These are phyloP conservation scores for Notodonta dromedarius DNA, from an alignment of 2,888 invertebrate genomes.

Conservation along the genomic window DNA sequence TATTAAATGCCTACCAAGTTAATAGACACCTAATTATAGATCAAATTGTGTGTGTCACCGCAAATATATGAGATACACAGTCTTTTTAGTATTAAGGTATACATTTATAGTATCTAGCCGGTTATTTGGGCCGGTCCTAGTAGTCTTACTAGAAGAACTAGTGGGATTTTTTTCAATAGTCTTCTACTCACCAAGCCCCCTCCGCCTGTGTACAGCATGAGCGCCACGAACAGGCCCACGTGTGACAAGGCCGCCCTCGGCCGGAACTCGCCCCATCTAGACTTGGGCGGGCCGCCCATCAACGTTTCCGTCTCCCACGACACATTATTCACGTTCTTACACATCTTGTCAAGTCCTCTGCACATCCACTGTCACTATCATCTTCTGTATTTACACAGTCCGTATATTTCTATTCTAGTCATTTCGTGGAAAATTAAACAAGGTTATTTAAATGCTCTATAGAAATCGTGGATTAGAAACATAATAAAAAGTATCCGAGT, in stretches of 20 bases:
- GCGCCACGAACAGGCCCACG: constrained; percentile 88
- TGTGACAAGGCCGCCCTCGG: constrained; percentile 89
- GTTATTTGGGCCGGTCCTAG: no score
- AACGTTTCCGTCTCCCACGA: constrained; percentile 80
- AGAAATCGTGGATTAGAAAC: no score
- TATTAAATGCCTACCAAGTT: no score
- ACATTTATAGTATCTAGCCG: no score
- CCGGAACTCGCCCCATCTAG: constrained; percentile 82
- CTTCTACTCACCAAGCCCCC: constrained; percentile 89
- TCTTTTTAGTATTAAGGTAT: no score
- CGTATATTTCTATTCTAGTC: constrained; percentile 10
- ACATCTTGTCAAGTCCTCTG: constrained; percentile 62
- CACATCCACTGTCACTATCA: constrained; percentile 36
- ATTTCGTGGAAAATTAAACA: constrained; percentile 22
- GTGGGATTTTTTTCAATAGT: no score
- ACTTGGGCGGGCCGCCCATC: constrained; percentile 70
- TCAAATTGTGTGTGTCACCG: no score
- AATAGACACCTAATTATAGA: no score
- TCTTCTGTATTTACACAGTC: constrained; percentile 20
- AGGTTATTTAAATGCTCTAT: background rate
- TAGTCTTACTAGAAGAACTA: no score
- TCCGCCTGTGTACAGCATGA: constrained; percentile 90
- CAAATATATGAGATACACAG: no score
- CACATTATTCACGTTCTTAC: constrained; percentile 72
- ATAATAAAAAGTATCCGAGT: no score